Base-by-base conservation (phyloP, 1,140 invertebrate genomes). In the Tetramorium simillimum region DNA sequence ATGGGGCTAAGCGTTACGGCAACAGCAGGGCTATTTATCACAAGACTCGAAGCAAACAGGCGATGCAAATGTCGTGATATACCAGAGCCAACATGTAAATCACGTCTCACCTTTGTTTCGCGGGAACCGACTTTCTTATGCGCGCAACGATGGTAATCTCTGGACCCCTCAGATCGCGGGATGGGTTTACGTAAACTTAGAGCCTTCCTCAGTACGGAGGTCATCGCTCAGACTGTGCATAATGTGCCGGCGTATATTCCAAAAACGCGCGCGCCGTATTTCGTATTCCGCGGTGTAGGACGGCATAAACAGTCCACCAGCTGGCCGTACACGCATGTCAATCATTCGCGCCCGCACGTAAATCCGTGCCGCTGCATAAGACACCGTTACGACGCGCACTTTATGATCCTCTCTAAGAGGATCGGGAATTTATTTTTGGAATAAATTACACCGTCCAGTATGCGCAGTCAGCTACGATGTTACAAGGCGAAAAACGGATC, bases 41-140 rank as follows among this genome's bases (percentile, higher is more conserved):
- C 53, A 28, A n/a, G 56, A 37, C 80, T 84, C 80, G 69, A 84
- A 84, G 80, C 69, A 84, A 84, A 84, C 80, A 75, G 80, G 40
- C 80, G 80, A 75, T 84, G 80, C 80, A 84, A 84, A 84, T 75
- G 69, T 84, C 80, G 67, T 75, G 80, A 84, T 84, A 84, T 75
- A 75, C 53, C 69, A 62, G 53, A 84, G 80, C 56, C 80, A 84
- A 84, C 80, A 84, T 84, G 80, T 84, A 84, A 84, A 84, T 84
- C 69, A 84, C 69, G 80, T 73, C 53, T 84, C 80, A 84, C 80
- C 80, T 84, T 84, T 84, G 80, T 84, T 75, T 72, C 69, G 24
- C 69, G 51, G 53, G 40, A 69, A 58, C 53, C 14, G 69, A 75
- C 80, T 84, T 84, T 84, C 80, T 84, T 84, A 62, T 84, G 69